Conservation (phyloP, 53 echinoderm and acorn worm genomes). For the Pentamera pediparva region DNA sequence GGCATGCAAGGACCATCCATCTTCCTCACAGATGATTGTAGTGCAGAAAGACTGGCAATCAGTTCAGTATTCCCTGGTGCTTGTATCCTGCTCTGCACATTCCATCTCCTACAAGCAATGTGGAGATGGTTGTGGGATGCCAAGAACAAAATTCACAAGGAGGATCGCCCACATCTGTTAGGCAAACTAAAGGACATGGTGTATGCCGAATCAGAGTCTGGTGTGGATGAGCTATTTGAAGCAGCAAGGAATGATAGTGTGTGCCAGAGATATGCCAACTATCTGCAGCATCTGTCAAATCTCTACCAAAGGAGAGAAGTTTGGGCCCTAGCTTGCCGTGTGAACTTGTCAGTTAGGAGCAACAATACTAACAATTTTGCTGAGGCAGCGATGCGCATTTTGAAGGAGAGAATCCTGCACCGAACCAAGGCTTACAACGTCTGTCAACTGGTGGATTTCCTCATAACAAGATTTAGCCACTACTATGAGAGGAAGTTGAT, state of each 20-base stretch:
- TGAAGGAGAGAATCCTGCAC: slow-evolving; percentile 1
- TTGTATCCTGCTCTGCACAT: slow-evolving; percentile 12
- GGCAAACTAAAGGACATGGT: slow-evolving; percentile 14
- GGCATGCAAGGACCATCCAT: slow-evolving; percentile 14
- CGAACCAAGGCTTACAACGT: slow-evolving; percentile 7
- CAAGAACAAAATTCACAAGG: slow-evolving; percentile 3
- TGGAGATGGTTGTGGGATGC: slow-evolving; percentile 43
- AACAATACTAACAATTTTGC: not conserved
- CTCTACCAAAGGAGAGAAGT: not conserved
- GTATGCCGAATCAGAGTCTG: slow-evolving; percentile 12
- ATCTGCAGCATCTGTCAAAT: not conserved
- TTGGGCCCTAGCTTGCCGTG: not conserved
- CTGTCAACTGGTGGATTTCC: slow-evolving; percentile 7
- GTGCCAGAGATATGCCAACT: not conserved
- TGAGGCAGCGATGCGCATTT: not conserved
- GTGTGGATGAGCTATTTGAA: not conserved
- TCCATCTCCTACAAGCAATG: slow-evolving; percentile 42
- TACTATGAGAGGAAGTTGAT: slow-evolving; percentile 14
- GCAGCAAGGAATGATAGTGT: not conserved
- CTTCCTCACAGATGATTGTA: slow-evolving; percentile 26
- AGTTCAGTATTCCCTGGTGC: not conserved
- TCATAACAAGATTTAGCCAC: not conserved
- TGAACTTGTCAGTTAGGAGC: not conserved
- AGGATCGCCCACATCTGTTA: slow-evolving; percentile 16
- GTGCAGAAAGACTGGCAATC: not conserved